Evolutionary conservation across 2,888 invertebrate species (phyloP).

Genomic region (Cataglyphis livida): DNA sequence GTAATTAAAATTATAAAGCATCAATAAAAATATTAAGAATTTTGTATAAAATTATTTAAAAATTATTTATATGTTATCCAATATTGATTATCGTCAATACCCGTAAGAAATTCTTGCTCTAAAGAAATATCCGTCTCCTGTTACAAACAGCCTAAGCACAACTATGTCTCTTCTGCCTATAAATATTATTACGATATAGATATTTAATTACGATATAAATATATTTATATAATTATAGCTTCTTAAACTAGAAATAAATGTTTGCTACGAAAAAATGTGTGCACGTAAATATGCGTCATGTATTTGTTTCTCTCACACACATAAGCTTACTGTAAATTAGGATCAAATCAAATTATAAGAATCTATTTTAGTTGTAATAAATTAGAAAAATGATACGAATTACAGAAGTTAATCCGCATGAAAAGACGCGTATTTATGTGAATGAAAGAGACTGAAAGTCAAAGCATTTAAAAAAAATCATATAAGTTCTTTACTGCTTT

Average conservation of each 20-base stretch:
- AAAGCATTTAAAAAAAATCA: conserved; percentile 53
- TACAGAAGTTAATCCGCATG: neutral
- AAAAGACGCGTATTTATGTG: conserved; percentile 68
- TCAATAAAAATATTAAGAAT: neutral
- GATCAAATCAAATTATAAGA: neutral
- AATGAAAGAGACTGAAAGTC: conserved; percentile 53
- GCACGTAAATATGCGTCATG: conserved; percentile 62
- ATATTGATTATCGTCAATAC: conserved; percentile 63
- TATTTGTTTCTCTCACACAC: neutral
- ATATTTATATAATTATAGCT: conserved; percentile 11
- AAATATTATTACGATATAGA: conserved; percentile 23
- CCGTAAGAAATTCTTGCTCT: conserved; percentile 58
- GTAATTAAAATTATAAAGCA: neutral
- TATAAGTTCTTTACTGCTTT: conserved; percentile 30
- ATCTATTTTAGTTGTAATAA: neutral
- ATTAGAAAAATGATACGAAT: conserved; percentile 11
- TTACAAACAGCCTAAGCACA: conserved; percentile 69
- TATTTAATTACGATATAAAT: conserved; percentile 35
- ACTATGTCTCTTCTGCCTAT: conserved; percentile 51
- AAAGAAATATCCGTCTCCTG: conserved; percentile 65
- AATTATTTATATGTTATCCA: conserved; percentile 56
- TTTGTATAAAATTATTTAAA: neutral
- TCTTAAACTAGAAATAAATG: conserved; percentile 34
- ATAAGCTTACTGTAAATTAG: neutral
- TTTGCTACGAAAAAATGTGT: conserved; percentile 54